phyloP scores from a whole-genome alignment of 2,797 vertebrate species.

The Hybognathus amarus region DNA sequence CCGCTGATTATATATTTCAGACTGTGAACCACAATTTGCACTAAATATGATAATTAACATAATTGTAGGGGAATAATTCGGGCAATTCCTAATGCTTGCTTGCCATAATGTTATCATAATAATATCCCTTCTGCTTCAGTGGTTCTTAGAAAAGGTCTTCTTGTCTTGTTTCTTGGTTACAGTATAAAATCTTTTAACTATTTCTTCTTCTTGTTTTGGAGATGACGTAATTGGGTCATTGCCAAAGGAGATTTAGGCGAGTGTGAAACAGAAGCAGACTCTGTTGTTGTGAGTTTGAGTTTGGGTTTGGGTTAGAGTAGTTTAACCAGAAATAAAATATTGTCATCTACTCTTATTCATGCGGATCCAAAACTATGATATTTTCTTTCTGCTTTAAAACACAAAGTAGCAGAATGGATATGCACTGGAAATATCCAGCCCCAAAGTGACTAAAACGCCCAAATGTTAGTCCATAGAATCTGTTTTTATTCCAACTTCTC shows the following conservation, averaged over 20 bases:
- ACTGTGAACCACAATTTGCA: conserved; percentile 51
- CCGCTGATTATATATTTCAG: conserved; percentile 59
- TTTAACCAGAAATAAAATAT: neutral
- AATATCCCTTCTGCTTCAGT: conserved; percentile 23
- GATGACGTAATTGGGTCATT: neutral
- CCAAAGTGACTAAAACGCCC: neutral
- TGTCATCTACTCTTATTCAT: neutral
- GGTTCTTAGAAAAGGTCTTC: conserved; percentile 10
- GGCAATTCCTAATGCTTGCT: conserved; percentile 42
- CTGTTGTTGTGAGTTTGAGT: neutral
- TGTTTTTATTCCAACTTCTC: neutral
- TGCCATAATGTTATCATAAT: conserved; percentile 44
- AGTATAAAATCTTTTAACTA: neutral
- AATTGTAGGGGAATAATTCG: conserved; percentile 44
- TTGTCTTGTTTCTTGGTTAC: conserved; percentile 10
- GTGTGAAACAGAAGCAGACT: conserved; percentile 1
- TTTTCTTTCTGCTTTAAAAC: neutral
- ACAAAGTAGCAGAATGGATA: neutral
- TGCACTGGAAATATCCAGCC: neutral
- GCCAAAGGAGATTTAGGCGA: neutral
- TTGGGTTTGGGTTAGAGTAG: neutral
- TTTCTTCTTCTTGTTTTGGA: neutral
- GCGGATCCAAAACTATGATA: neutral
- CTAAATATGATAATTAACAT: conserved; percentile 50
- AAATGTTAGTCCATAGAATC: neutral